These are phyloP conservation scores for Poecilia gillii DNA, from an alignment of 2,797 vertebrate genomes.

Conservation along the genomic window DNA sequence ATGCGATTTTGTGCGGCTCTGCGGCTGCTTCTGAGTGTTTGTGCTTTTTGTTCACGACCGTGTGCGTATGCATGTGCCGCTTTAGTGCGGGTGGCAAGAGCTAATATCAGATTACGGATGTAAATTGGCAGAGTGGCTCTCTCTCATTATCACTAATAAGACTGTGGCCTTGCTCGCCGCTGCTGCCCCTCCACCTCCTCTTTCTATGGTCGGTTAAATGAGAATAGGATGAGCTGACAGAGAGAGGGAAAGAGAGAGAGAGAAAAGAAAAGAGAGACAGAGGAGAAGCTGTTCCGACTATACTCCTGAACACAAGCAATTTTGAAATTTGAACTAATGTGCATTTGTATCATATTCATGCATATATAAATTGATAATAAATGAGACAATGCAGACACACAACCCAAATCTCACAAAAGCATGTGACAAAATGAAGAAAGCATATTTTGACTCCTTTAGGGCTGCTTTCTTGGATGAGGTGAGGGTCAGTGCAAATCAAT, in stretches of 20 bases:
- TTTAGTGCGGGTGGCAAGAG: conserved; percentile 70
- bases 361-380: conserved; percentile 15
- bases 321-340: conserved; percentile 41
- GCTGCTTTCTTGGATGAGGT: neutral
- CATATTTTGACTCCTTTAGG: neutral
- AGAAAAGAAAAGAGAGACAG: neutral
- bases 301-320: conserved; percentile 49
- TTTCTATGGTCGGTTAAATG: conserved; percentile 56
- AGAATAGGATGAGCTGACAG: conserved; percentile 53
- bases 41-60: conserved; percentile 19
- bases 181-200: conserved; percentile 31
- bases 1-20: conserved; percentile 32
- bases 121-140: conserved; percentile 81
- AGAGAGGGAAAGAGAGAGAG: neutral
- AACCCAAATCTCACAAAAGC: conserved; percentile 2
- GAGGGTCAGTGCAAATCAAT: neutral
- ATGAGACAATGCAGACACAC: conserved; percentile 17
- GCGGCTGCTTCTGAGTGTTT: conserved; percentile 13
- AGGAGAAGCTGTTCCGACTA: conserved; percentile 20
- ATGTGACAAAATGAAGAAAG: neutral
- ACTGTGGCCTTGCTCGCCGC: conserved; percentile 73
- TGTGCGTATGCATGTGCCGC: conserved; percentile 34
- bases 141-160: conserved; percentile 85
- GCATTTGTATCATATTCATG: conserved; percentile 13
- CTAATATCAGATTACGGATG: conserved; percentile 85